These are phyloP conservation scores for Sisyra nigra DNA, from an alignment of 2,888 invertebrate genomes.

Conservation along the genomic window DNA sequence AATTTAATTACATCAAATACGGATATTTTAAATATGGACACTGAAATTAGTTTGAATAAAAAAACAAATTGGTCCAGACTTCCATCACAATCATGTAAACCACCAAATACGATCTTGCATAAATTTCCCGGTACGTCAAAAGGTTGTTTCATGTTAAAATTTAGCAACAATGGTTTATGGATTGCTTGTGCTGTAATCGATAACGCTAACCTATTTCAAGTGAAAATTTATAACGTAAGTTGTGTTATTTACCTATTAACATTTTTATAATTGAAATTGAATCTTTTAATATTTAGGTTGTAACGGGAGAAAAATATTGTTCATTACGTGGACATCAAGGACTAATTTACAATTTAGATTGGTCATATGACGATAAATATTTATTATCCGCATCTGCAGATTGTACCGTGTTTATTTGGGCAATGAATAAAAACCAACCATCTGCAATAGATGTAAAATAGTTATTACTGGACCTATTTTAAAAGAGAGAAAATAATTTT, in stretches of 20 bases:
- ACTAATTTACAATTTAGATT: constrained; percentile 45
- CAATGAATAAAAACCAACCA: neutral
- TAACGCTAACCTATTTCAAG: constrained; percentile 25
- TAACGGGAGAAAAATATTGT: constrained; percentile 16
- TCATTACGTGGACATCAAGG: constrained; percentile 40
- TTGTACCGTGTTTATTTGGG: constrained; percentile 1
- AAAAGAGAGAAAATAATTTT: neutral
- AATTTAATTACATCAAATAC: neutral
- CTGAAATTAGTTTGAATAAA: neutral
- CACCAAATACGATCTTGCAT: constrained; percentile 34
- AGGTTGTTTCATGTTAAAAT: constrained; percentile 31
- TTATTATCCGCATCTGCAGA: constrained; percentile 51
- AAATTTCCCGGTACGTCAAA: constrained; percentile 27
- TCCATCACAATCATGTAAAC: constrained; percentile 22
- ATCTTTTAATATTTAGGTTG: constrained; percentile 14
- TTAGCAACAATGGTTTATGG: constrained; percentile 32
- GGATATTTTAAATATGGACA: neutral
- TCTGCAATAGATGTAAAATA: constrained; percentile 1
- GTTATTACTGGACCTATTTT: neutral
- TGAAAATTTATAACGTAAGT: constrained; percentile 33
- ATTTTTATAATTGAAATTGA: too few species aligned
- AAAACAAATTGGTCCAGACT: constrained; percentile 12
- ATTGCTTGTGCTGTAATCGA: constrained; percentile 36
- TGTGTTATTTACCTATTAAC: neutral
- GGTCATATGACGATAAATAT: constrained; percentile 36